Base-by-base conservation (phyloP, 2,113 vertebrate species). In the Chaetura pelagica region DNA sequence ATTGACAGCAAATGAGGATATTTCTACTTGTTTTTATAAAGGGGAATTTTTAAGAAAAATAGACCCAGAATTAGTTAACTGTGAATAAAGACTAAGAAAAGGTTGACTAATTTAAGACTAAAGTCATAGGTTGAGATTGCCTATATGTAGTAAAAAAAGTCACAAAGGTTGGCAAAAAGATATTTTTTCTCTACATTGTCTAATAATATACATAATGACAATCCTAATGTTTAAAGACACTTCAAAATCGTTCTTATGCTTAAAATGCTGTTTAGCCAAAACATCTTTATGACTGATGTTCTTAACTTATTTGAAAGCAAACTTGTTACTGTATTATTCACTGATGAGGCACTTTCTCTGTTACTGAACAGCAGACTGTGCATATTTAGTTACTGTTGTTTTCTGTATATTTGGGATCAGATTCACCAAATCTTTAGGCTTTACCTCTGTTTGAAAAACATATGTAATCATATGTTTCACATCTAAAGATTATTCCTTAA, bases 401-500 rank as follows among this genome's bases (percentile, higher is more conserved):
- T 46, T 8, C n/a, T 84, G 29, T 76, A 34, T 72, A 69, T 86
- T 15, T 64, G 48, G 66, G 68, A 58, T 69, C 20, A 66, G 73
- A 32, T 67, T 22, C 62, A 26, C 3, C 59, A 84, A 73, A 78
- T 79, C 35, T 30, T 93, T 55, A 87, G 18, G 26, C 74, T 84
- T 42, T 79, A 38, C 26, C 13, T 30, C 29, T 38, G n/a, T 38
- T 26, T 81, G 48, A 89, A 89, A 83, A 51, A 69, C 18, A 62
- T 22, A 21, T 71, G 14, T 46, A 16, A 34, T 87, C 29, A 54
- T 78, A 19, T 34, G 32, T 81, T 75, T 94, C 48, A 42, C 20
- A 17, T 69, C 49, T 81, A 80, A 69, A 24, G 51, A 64, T 88
- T 95, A 35, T 85, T 92, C 38, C 71, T 94, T 48, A 86, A 96